Evolutionary conservation across 2,797 vertebrate genomes (phyloP), one percentile per base, ranked within the genome.

Genomic region (Hozukius guyotensis): DNA sequence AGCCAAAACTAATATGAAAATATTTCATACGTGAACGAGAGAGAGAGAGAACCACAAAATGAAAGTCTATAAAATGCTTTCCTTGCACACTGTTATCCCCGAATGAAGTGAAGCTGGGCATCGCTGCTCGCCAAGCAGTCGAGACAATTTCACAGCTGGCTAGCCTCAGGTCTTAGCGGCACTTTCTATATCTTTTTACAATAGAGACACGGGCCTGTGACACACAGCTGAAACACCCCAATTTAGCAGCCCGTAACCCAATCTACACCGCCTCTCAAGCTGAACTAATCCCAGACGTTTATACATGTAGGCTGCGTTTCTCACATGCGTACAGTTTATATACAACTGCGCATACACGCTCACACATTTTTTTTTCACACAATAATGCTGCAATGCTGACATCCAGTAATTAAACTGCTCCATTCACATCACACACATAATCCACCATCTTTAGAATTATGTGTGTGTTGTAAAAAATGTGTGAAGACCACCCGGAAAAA

Each of bases 61-160:
- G 65, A 91, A 89, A 87, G 82, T 92, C 76, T 84, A 86, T 87
- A 66, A 92, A 92, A 86, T 78, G 88, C 85, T 85, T 90, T 88
- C 76, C 90, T 81, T 79, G 87, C 90, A 89, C 70, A 85, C 87
- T 82, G 83, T 94, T 88, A 92, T 91, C 86, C 87, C 46, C 61
- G 77, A 83, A 89, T 81, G 81, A 91, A 89, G 89, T 77, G 75
- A 83, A 82, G 91, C 89, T 79, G 83, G 85, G 83, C 86, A 77
- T 84, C 59, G 75, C 69, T 72, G 83, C 83, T 88, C 67, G 72
- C 86, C 89, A 80, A 88, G 87, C 78, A 89, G 90, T 85, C 46
- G 72, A 91, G 86, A 93, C 93, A 94, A 94, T 94, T 94, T 95
- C 93, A 94, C 93, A 94, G 93, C 91, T 92, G 92, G 90, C 88